These are phyloP conservation scores for Sphaeridia pumilis DNA, from an alignment of 2,888 invertebrate genomes.

Conservation along the genomic window DNA sequence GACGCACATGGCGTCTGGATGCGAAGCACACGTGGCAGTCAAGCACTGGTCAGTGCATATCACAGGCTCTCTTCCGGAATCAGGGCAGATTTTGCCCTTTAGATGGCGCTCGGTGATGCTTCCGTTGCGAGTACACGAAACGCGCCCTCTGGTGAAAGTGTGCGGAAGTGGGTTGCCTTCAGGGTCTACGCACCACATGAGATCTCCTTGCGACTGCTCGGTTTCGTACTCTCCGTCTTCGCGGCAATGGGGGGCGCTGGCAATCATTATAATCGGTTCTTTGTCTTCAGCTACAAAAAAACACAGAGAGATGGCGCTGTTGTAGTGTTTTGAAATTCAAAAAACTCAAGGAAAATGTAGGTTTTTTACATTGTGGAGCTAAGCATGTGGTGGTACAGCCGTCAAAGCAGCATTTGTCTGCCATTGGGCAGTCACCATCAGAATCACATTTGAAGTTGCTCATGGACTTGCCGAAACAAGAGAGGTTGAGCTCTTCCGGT, in stretches of 20 bases:
- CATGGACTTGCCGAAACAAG: slow-evolving; percentile 7
- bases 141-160: slow-evolving; percentile 62
- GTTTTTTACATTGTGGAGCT: slow-evolving; percentile 16
- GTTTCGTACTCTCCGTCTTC: slow-evolving; percentile 37
- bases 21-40: slow-evolving; percentile 37
- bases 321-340: not conserved
- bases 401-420: slow-evolving; percentile 25
- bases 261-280: slow-evolving; percentile 35
- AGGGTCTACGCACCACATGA: slow-evolving; percentile 63
- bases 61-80: slow-evolving; percentile 33
- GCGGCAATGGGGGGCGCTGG: slow-evolving; percentile 37
- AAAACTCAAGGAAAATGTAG: not conserved
- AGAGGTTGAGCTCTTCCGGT: slow-evolving; percentile 5
- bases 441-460: slow-evolving; percentile 16
- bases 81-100: slow-evolving; percentile 37
- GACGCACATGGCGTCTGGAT: slow-evolving; percentile 39
- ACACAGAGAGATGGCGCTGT: no score
- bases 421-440: slow-evolving; percentile 21
- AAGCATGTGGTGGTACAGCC: slow-evolving; percentile 24
- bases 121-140: slow-evolving; percentile 48
- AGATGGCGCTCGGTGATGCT: slow-evolving; percentile 35
- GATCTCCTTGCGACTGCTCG: slow-evolving; percentile 37
- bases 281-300: slow-evolving; percentile 2
- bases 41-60: slow-evolving; percentile 38
- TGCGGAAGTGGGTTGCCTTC: slow-evolving; percentile 64